Evolutionary conservation across 2,113 vertebrate species (phyloP), one percentile per base, ranked within the genome.

Genomic region (Shinisaurus crocodilurus): DNA sequence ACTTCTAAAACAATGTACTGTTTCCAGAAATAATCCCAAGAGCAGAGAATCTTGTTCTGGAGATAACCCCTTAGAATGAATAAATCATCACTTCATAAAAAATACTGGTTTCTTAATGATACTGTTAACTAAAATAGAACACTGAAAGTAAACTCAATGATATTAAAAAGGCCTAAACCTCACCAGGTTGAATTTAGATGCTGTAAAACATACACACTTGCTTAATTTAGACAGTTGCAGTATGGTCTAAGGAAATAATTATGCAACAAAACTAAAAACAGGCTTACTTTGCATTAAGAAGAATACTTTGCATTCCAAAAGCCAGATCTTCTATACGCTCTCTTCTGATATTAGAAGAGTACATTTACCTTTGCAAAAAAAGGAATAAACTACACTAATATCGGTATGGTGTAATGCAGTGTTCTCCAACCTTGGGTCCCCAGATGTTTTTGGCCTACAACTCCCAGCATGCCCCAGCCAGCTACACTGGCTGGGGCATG

Each of bases 251-350:
- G 82, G 37, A 43, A 92, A 32, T 27, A 72, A n/a, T 82, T 89
- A 29, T 20, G 77, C n/a, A 16, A 88, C 10, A 75, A 86, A 87
- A 82, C 67, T 54, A 60, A 88, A 12, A 60, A 79, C 45, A 80
- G 29, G 63, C 40, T 85, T 25, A 37, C n/a, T 82, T n/a, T 82
- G 50, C 48, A 95, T 99, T 98, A 95, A 99, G 96, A 75, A 27
- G 7, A 50, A 6, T 3, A 45, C 8, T 50, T 50, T 29, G 45
- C 40, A 50, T 80, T 15, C 10, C 72, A 74, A 74, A 74, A 74
- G 72, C n/a, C 37, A 37, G 16, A 37, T 37, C 18, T 70, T 37
- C 16, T 37, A 32, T 74, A 80, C 12, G 13, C 45, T 79, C 18
- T 13, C 45, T 79, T 72, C 27, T 80, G 23, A 50, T 80, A 80